phyloP scores from a whole-genome alignment of 2,888 invertebrate genomes.

The Lasioglossum figueresi region DNA sequence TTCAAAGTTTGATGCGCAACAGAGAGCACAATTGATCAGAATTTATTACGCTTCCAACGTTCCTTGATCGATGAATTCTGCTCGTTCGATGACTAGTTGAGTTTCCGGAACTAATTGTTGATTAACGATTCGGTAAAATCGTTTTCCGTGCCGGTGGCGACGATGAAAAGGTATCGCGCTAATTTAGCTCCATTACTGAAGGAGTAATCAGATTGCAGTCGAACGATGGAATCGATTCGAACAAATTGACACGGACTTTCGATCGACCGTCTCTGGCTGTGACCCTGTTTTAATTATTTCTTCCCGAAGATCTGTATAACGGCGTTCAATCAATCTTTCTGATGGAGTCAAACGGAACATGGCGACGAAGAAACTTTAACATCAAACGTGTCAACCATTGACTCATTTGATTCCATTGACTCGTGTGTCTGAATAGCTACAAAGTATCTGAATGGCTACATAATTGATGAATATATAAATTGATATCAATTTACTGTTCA shows the following conservation, averaged over 20 bases:
- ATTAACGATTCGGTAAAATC: constrained; percentile 42
- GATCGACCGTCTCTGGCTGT: constrained; percentile 61
- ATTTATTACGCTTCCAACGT: constrained; percentile 61
- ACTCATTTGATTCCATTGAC: not conserved
- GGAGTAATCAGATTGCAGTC: constrained; percentile 71
- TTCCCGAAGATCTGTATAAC: not conserved
- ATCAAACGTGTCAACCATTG: not conserved
- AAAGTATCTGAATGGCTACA: too few relatives aligned
- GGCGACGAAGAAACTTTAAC: not conserved
- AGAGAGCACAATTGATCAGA: constrained; percentile 60
- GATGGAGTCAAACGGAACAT: not conserved
- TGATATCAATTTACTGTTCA: too few relatives aligned
- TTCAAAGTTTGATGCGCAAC: constrained; percentile 38
- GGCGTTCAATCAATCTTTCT: not conserved
- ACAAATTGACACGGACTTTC: constrained; percentile 24
- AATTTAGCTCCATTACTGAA: constrained; percentile 55
- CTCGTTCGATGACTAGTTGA: constrained; percentile 33
- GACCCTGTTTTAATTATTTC: not conserved
- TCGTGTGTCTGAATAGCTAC: too few relatives aligned
- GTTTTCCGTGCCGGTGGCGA: not conserved
- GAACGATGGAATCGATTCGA: constrained; percentile 55
- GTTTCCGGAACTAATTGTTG: constrained; percentile 50
- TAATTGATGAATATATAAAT: too few relatives aligned
- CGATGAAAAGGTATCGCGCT: constrained; percentile 23
- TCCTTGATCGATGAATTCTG: constrained; percentile 49